Base-by-base conservation (phyloP, 1,140 invertebrate genomes). In the Orius insidiosus region DNA sequence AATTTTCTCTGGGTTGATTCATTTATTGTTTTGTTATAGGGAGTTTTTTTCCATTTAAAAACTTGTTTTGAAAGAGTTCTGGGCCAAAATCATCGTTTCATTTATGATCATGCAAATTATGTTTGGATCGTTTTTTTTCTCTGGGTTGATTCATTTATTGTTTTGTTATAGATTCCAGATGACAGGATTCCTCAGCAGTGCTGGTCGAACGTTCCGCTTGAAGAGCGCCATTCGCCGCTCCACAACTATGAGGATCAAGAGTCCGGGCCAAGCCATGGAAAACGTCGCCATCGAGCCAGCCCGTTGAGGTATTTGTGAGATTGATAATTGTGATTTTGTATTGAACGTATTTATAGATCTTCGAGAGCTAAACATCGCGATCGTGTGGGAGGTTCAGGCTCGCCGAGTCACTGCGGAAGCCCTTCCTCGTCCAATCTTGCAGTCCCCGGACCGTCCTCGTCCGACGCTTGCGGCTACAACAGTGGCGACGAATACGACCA, bases 401-500 rank as follows among this genome's bases (percentile, higher is more conserved):
- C 59, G 43, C 61, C 62, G 36, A 59, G 58, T 24, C 65, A 64
- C 52, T 58, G 58, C 42, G 63, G 61, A 46, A 52, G 16, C 15
- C n/a, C 44, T 36, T 35, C 48, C 32, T 52, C 61, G 58, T 50
- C 58, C 58, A 35, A 53, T 45, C 37, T 47, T 46, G 38, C 50
- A 45, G 51, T 39, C 54, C 53, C 51, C 47, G 45, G 49, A 47
- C 51, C 52, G 49, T 38, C 39, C 39, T 45, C 60, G 13, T 50
- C 53, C 6, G 51, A 53, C 11, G 49, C 46, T 41, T 43, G 45
- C 53, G 78, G 76, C 4, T 82, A 81, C 50, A 85, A 85, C 54
- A 82, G 79, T 54, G 80, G 75, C 18, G 80, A 85, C 60, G 81
- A 84, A 59, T 79, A 84, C 56, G 70, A 69, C 19, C 64, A 63